Base-by-base conservation (phyloP, 2,797 vertebrate genomes). In the Ataeniobius toweri region DNA sequence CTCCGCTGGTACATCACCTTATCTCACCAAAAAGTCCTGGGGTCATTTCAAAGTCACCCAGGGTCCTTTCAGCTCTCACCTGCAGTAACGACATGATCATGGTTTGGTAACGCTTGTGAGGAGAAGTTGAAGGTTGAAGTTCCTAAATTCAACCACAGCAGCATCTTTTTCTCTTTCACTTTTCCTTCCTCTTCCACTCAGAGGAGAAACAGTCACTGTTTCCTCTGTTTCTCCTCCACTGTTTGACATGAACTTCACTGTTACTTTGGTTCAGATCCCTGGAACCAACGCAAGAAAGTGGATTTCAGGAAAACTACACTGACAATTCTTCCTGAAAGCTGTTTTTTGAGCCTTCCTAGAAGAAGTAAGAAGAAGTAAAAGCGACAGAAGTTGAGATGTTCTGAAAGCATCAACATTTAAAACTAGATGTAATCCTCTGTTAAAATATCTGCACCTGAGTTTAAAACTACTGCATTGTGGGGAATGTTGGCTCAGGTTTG, bases 181-280 rank as follows among this genome's bases (percentile, higher is more conserved):
- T 80, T 73, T 74, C 46, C 72, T 85, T 83, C 79, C 78, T 72
- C 65, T 56, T 69, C 44, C 20, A 3, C 20, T 36, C 36, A 5
- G 55, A 26, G 31, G 36, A 39, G 63, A 8, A 46, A 36, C 59
- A 50, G 9, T 10, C n/a, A 12, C 14, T 16, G 28, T 14, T 28
- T 28, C 28, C 28, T 28, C 28, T 28, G 28, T 28, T 28, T 28
- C 28, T 28, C 28, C 28, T 28, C 28, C 28, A 28, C 28, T 28
- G 28, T 28, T 28, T 18, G 16, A 18, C 39, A 20, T 44, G 6
- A 41, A 9, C n/a, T 56, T 56, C 36, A 10, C 3, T 44, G 39
- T 24, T 20, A 24, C 22, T 68, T 20, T 22, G 8, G 36, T 1
- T 41, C 31, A 1, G 63, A 67, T 67, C 63, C 63, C 18, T 20